phyloP scores from a whole-genome alignment of 2,888 invertebrate species.

The Tortricodes alternella region DNA sequence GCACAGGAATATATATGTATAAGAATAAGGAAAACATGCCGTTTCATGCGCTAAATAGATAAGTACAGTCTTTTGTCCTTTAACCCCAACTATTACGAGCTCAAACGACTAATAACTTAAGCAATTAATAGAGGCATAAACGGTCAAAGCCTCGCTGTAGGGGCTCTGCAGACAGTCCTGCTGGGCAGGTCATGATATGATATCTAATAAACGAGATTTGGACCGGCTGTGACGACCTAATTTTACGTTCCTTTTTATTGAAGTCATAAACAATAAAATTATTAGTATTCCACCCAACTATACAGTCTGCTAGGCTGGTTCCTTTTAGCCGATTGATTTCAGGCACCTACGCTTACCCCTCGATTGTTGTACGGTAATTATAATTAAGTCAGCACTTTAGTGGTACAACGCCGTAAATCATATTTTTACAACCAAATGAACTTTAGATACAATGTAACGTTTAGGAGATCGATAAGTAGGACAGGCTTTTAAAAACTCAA shows the following conservation, averaged over 20 bases:
- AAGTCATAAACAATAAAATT: slow-evolving; percentile 44
- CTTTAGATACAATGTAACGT: background rate
- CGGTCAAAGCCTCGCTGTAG: slow-evolving; percentile 21
- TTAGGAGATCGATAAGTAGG: slow-evolving; percentile 1
- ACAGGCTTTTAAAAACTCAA: too few relatives aligned
- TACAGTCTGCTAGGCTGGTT: slow-evolving; percentile 5
- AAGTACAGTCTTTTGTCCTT: slow-evolving; percentile 10
- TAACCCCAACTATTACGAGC: slow-evolving; percentile 9
- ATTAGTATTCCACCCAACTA: slow-evolving; percentile 25
- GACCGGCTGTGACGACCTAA: slow-evolving; percentile 36
- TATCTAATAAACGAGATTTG: slow-evolving; percentile 36
- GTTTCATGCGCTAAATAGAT: background rate
- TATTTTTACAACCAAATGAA: slow-evolving; percentile 9
- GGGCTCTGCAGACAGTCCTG: slow-evolving; percentile 4
- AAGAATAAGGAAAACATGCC: background rate
- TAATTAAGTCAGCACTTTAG: background rate
- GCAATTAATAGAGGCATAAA: slow-evolving; percentile 28
- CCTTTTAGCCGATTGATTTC: slow-evolving; percentile 29
- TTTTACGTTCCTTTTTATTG: slow-evolving; percentile 49
- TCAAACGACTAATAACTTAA: slow-evolving; percentile 25
- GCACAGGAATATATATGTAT: background rate
- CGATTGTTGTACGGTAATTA: background rate
- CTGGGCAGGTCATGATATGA: slow-evolving; percentile 2
- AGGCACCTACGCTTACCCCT: slow-evolving; percentile 16
- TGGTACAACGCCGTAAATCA: slow-evolving; percentile 2